Evolutionary conservation across 2,888 invertebrate species (phyloP), one percentile per base, ranked within the genome.

Genomic region (Chromoteleia sp.): DNA sequence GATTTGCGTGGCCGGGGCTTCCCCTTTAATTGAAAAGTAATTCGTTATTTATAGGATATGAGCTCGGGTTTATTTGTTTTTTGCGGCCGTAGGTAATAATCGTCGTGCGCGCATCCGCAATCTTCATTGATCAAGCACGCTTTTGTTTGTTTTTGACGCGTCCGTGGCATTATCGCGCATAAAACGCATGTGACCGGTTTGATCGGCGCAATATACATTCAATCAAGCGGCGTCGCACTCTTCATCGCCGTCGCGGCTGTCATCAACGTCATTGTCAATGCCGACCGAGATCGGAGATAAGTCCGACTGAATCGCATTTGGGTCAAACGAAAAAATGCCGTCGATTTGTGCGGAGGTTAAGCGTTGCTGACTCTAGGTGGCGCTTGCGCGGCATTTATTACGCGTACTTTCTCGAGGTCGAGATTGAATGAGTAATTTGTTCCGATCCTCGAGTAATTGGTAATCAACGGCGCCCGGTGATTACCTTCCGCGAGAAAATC

Each of bases 251-350:
- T 12, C 58, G 17, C 39, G 39, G 15, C 59, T 71, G 80, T 80
- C 78, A 73, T 50, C 67, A 56, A 14, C 70, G 67, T 78, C 70
- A 75, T 75, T 81, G 79, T 79, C 79, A 79, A 74, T 79, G 79
- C 39, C 73, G 19, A 8, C 7, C 7, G 14, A 39, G 67, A 73
- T 59, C 29, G 10, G 2, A 33, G 73, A 79, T 79, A 71, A 71
- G 30, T 43, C 14, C 33, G 68, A 54, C 48, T 63, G 21, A 56
- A 70, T 67, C 36, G 52, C 78, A 29, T 50, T 52, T 12, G 45
- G 39, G 36, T n/a, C 59, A n/a, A 36, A 8, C 21, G 41, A 14
- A 74, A 63, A 65, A 63, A n/a, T 2, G 12, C 17, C 12, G 2
- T 14, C 5, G 0, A 45, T 36, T 19, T 19, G 17, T 45, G 21